phyloP scores from a whole-genome alignment of 2,797 vertebrate species.

The Galaxias olidus region DNA sequence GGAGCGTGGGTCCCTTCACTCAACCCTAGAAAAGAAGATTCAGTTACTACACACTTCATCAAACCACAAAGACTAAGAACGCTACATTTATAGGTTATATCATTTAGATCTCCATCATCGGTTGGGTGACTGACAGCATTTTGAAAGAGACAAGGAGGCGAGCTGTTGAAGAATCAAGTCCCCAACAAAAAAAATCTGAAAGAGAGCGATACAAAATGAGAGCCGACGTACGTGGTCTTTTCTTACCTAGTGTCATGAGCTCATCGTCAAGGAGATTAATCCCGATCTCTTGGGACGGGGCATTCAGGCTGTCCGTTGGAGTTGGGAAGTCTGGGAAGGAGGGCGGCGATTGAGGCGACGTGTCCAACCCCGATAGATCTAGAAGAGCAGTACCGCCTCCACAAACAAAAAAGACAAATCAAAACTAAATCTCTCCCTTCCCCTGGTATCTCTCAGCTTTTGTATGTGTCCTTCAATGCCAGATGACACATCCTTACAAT shows the following conservation, averaged over 20 bases:
- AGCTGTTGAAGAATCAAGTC: neutral
- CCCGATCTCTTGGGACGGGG: slow-evolving; percentile 77
- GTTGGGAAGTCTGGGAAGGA: slow-evolving; percentile 82
- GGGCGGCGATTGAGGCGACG: slow-evolving; percentile 77
- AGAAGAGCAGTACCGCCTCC: slow-evolving; percentile 83
- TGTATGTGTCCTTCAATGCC: no score
- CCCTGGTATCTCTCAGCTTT: no score
- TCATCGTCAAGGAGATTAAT: slow-evolving; percentile 95
- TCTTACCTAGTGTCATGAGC: slow-evolving; percentile 95
- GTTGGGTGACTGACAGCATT: no score
- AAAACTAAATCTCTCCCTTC: no score
- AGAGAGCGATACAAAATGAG: neutral
- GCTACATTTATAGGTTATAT: neutral
- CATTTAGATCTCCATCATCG: no score
- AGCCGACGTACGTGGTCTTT: neutral
- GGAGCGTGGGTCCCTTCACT: slow-evolving; percentile 83
- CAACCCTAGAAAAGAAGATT: slow-evolving; percentile 74
- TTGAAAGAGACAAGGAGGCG: no score
- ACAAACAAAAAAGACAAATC: slow-evolving; percentile 35
- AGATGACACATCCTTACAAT: no score
- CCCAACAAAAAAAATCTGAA: neutral
- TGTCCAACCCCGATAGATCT: slow-evolving; percentile 92
- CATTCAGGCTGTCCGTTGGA: slow-evolving; percentile 61
- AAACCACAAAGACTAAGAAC: neutral
- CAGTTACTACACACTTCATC: no score